Conservation (phyloP, 2,113 vertebrate genomes). For the Loxodonta africana region DNA sequence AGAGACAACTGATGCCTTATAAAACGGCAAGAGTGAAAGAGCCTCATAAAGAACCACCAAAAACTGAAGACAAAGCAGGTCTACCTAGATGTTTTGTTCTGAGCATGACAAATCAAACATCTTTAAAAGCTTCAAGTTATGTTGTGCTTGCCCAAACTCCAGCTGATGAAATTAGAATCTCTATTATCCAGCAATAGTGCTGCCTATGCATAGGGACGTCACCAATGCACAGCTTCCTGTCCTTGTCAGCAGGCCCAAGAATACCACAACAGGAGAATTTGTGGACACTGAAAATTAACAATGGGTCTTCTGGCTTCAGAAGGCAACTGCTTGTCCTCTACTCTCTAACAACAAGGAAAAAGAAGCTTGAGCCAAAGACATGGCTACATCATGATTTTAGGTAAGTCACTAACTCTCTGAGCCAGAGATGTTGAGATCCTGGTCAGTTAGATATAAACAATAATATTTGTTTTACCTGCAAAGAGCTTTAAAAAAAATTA, state of each 20-base stretch:
- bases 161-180: slow-evolving; percentile 71
- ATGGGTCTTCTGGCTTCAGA: background rate
- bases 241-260: slow-evolving; percentile 69
- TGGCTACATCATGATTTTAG: background rate
- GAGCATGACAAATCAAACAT: slow-evolving; percentile 46
- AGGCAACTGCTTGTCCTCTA: background rate
- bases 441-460: background rate
- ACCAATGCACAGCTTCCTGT: slow-evolving; percentile 6
- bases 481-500: background rate
- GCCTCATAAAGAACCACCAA: background rate
- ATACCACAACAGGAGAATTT: slow-evolving; percentile 33
- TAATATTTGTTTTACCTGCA: background rate
- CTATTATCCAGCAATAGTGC: slow-evolving; percentile 34
- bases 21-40: background rate
- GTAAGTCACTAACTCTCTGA: background rate
- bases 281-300: slow-evolving; percentile 41
- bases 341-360: background rate
- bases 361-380: background rate
- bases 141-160: slow-evolving; percentile 38
- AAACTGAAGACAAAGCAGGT: background rate
- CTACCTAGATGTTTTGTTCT: background rate
- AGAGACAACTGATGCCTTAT: background rate
- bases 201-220: background rate
- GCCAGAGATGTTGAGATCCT: background rate
- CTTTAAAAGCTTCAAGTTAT: slow-evolving; percentile 69